Base-by-base conservation (phyloP, 2,113 vertebrate genomes). In the Athene noctua region DNA sequence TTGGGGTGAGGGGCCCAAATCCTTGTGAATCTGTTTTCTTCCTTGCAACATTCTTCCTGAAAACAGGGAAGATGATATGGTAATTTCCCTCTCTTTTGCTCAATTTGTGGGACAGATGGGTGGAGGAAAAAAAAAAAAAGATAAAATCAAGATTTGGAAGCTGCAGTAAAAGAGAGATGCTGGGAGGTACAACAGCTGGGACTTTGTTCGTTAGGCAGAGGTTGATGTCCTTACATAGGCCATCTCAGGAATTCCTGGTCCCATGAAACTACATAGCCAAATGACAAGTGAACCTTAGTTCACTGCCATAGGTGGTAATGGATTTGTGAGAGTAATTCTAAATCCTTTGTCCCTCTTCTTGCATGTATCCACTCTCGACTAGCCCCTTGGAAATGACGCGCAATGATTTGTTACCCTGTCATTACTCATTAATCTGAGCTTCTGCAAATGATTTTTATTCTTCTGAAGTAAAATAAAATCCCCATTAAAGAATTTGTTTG, bases 401-500 rank as follows among this genome's bases (percentile, higher is more conserved):
- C 73, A 88, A 63, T 32, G 62, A 85, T 92, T 96, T 95, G 92
- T 94, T 91, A 86, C 1, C 8, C 95, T 96, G 96, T 96, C 95
- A 68, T 82, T 96, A 54, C 83, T 94, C 66, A 58, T 95, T 97
- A 95, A 91, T 95, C 77, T 94, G 95, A 95, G 89, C 78, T 91
- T 85, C 88, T 91, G 89, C 80, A 94, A 95, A 96, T 70, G 46
- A 95, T 89, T 95, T 95, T 94, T 85, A 66, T 85, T 92, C 83
- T 94, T 94, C 92, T 80, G 81, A 95, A 94, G 84, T 73, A 91
- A 92, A 96, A 89, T 80, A 91, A 95, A 96, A 82, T 79, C 66
- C 73, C 87, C 70, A 94, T 97, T 97, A 95, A 95, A 77, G 62
- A 89, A 82, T 96, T 92, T 94, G 95, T 95, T 97, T 95, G 88